Evolutionary conservation across 2,797 vertebrate genomes (phyloP), one percentile per base, ranked within the genome.

Genomic region (Orestias chungarensis): DNA sequence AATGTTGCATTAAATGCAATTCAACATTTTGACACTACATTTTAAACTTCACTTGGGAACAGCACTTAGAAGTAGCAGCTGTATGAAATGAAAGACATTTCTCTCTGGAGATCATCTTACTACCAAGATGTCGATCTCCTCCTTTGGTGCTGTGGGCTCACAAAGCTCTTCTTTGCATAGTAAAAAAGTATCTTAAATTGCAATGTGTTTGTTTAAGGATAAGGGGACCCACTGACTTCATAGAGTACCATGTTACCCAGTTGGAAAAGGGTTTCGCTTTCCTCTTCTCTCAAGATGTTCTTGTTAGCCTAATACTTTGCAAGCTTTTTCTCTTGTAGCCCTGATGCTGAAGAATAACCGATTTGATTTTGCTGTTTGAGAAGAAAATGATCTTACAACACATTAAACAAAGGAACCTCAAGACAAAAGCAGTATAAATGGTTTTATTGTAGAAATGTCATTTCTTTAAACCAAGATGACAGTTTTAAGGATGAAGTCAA

Each of bases 171-270:
- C 62, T 70, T 76, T 70, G 40, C 70, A 79, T 74, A 83, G 75
- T 76, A 66, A 83, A 80, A 71, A 79, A 35, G 74, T 84, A 76
- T 87, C 84, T 83, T 73, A 85, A 88, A 87, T 59, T 84, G 78
- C 81, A 90, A 80, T 82, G 73, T 79, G 71, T 93, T 92, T 92
- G 88, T 86, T 93, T 91, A 89, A 81, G 80, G 80, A 89, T 88
- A 82, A 90, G 81, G 59, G 64, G 68, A 59, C 49, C 54, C 64
- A 4, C 29, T 54, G 15, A 71, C 82, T 84, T 89, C 85, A 82
- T 7, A 80, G 72, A 68, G 76, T 44, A 55, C 42, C 44, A 50
- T 80, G 55, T 57, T 10, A 86, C 40, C 81, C 81, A 87, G 86
- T 87, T 76, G 83, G 71, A 78, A 72, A 57, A 18, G 71, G 73